Percentiles rank a stretch among this genome's conserved stretches.
These are phyloP conservation scores for Setipinna tenuifilis DNA, from an alignment of 2,797 vertebrate species.

Conservation along the genomic window DNA sequence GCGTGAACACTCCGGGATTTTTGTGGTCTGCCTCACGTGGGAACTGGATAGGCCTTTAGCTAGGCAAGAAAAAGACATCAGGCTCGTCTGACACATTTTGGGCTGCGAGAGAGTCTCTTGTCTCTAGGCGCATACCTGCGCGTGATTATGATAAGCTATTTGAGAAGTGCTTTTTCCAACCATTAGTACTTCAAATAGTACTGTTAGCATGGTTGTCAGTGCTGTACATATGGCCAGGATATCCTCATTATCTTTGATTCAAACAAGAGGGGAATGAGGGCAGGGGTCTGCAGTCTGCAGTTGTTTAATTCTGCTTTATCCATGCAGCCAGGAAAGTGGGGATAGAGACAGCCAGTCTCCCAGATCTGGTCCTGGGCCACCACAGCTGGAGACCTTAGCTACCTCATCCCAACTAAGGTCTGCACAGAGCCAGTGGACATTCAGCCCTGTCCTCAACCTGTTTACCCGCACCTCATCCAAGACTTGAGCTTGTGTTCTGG, in stretches of 20 bases:
- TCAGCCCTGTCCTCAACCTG: neutral
- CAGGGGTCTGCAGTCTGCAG: neutral
- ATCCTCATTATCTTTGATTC: neutral
- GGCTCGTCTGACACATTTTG: slow-evolving; percentile 26
- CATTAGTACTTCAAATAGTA: neutral
- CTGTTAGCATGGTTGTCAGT: neutral
- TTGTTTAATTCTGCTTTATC: neutral
- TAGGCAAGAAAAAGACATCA: slow-evolving; percentile 29
- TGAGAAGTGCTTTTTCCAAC: neutral
- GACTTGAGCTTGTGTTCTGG: neutral
- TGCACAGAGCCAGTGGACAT: neutral
- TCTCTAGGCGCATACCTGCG: slow-evolving; percentile 38
- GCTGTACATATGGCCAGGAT: neutral
- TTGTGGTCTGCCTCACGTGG: slow-evolving; percentile 57
- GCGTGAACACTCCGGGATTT: slow-evolving; percentile 30
- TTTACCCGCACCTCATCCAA: neutral
- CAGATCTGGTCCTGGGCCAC: neutral
- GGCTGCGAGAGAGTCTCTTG: slow-evolving; percentile 57
- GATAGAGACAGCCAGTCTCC: neutral
- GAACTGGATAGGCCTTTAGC: slow-evolving; percentile 31
- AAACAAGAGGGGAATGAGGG: neutral
- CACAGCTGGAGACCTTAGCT: neutral
- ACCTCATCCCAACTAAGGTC: neutral
- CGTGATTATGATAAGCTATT: slow-evolving; percentile 46
- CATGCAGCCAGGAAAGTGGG: neutral